Base-by-base conservation (phyloP, 1,140 invertebrate genomes). In the Aethina tumida region DNA sequence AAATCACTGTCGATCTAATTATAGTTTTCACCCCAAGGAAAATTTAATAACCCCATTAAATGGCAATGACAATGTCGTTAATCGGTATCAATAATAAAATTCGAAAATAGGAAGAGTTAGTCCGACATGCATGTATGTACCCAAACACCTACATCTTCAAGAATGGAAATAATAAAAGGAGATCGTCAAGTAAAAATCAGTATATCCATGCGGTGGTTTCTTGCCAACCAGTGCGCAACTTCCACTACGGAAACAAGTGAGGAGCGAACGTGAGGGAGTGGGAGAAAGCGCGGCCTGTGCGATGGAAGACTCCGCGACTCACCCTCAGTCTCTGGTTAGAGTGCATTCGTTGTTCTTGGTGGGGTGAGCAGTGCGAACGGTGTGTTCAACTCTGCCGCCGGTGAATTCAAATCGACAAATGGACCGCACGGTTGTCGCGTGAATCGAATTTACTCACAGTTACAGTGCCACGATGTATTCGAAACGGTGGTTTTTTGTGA, bases 361-460 rank as follows among this genome's bases (percentile, higher is more conserved):
- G 35, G 45, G 55, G 37, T 59, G 57, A 41, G 68, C 62, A 41
- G 69, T 67, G 43, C 89, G 85, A 52, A 81, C 84, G 26, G 72
- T 74, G 14, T 76, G 83, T 49, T 93, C 88, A 61, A 71, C 73
- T 42, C 92, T 88, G 66, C 92, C 90, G 63, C 92, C 89, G 90
- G 89, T 90, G 65, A 77, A 79, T 51, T 88, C 88, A 39, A 92
- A 93, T 66, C 80, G 86, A 52, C 87, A 84, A 14, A 87, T 90
- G 13, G 88, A 91, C 64, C 93, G 89, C 64, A 72, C 78, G 37
- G 77, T n/a, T n/a, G n/a, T n/a, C n/a, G n/a, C n/a, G n/a, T n/a
- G n/a, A n/a, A n/a, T n/a, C n/a, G n/a, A n/a, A n/a, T n/a, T n/a
- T n/a, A 2, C 24, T 13, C 5, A 2, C n/a, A 26, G 4, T 26